Conservation (phyloP, 2,113 vertebrate genomes). For the Mormoops blainvillei region DNA sequence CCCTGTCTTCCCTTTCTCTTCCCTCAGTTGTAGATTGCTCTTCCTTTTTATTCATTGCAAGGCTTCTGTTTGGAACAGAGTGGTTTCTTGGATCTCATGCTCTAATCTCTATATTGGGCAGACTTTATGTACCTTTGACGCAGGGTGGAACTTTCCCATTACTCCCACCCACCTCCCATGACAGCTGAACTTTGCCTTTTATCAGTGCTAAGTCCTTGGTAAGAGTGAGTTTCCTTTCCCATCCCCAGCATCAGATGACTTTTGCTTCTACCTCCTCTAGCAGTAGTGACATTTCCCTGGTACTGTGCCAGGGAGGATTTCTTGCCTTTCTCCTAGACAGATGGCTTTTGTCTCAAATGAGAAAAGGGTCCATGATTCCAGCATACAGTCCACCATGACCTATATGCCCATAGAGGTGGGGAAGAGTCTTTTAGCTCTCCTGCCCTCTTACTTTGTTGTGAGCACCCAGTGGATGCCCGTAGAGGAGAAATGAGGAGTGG, state of each 20-base stretch:
- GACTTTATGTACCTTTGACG: neutral
- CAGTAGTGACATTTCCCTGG: neutral
- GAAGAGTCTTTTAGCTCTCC: neutral
- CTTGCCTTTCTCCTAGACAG: neutral
- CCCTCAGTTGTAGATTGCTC: neutral
- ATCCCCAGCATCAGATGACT: neutral
- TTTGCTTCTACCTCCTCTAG: neutral
- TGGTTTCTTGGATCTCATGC: neutral
- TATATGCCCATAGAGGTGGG: neutral
- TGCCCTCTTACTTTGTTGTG: neutral
- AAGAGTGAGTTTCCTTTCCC: neutral
- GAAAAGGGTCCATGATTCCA: neutral
- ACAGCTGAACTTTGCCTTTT: neutral
- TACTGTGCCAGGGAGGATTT: neutral
- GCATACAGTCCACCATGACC: neutral
- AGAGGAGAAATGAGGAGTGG: neutral
- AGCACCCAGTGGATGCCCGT: neutral
- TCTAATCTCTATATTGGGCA: neutral
- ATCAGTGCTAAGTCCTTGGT: neutral
- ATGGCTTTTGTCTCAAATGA: neutral
- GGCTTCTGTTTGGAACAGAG: neutral
- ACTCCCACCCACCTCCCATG: neutral
- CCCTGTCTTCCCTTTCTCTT: neutral
- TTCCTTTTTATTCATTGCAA: neutral
- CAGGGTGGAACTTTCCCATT: neutral